Evolutionary conservation across 2,113 vertebrate genomes (phyloP), one percentile per base, ranked within the genome.

Genomic region (Meriones unguiculatus): DNA sequence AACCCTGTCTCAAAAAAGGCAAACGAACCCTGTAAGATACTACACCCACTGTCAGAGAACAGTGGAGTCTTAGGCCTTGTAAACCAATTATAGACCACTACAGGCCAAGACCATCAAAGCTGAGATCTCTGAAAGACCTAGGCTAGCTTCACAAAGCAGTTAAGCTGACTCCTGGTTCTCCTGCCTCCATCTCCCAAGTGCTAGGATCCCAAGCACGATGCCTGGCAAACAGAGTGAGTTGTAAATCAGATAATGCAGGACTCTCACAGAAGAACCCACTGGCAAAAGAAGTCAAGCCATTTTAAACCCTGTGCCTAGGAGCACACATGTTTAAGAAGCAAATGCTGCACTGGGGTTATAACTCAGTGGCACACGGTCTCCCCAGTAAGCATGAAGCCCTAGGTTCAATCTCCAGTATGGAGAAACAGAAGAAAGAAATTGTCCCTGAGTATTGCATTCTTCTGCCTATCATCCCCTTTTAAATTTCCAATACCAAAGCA

Each of bases 401-500:
- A 25, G 46, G 85, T 70, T 70, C 85, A 52, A 87, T 84, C 46
- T 41, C 50, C 65, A 87, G 46, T 32, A 70, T 11, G n/a, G 30
- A 18, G 18, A 67, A 67, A 32, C 57, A 86, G 15, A 41, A 41
- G 41, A 84, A 38, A 24, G 24, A 14, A 91, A 32, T 59, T 52
- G n/a, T n/a, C 41, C 17, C 0, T 88, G 64, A 84, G 62, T 69
- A 62, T 67, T 84, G 46, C 14, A 69, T 14, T 57, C n/a, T 73
- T 85, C n/a, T 87, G 70, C 52, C 64, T 82, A 64, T 90, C 52
- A 78, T 84, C 67, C 77, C 88, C 92, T 89, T 78, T 87, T 46
- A 46, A 46, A 46, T 46, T 46, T 46, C 67, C 12, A 92, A 96
- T n/a, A 86, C 69, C n/a, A 9, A 75, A 87, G 30, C 65, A 76